Conservation (phyloP, 2,113 vertebrate species). For the Rafetus swinhoei region DNA sequence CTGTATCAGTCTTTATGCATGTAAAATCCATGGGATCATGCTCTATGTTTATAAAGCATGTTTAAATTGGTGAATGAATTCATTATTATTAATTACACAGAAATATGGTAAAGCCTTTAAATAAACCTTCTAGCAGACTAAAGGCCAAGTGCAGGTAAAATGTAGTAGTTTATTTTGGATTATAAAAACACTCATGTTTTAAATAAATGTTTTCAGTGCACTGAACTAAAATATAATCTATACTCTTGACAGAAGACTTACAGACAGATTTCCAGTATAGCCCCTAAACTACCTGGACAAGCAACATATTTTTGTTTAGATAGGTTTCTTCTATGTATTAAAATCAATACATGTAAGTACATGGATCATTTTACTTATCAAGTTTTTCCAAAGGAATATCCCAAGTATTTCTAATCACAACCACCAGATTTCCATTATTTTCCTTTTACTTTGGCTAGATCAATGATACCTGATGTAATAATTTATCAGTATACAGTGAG, state of each 20-base stretch:
- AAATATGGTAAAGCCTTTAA: conserved; percentile 1
- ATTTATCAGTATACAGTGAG: conserved; percentile 49
- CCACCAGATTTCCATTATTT: conserved; percentile 68
- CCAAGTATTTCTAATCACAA: conserved; percentile 53
- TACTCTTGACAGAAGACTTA: neutral
- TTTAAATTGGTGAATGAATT: neutral
- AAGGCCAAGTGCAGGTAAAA: conserved; percentile 11
- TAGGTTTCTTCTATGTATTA: conserved; percentile 40
- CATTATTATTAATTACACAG: conserved; percentile 22
- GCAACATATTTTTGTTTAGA: conserved; percentile 51
- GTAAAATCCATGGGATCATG: neutral
- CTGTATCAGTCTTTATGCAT: neutral
- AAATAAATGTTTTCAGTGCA: conserved; percentile 24
- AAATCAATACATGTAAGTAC: conserved; percentile 35
- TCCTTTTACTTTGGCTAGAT: conserved; percentile 61
- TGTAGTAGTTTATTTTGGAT: neutral
- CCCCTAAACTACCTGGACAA: conserved; percentile 10
- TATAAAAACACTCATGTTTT: conserved; percentile 22
- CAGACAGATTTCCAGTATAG: conserved; percentile 12
- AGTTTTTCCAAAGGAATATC: conserved; percentile 72
- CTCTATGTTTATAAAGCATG: neutral
- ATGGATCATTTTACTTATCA: conserved; percentile 55
- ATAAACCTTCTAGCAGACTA: neutral
- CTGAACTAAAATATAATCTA: conserved; percentile 20
- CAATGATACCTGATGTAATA: conserved; percentile 65